Conservation (phyloP, 2,888 invertebrate species). For the Drosophila lacicola region DNA sequence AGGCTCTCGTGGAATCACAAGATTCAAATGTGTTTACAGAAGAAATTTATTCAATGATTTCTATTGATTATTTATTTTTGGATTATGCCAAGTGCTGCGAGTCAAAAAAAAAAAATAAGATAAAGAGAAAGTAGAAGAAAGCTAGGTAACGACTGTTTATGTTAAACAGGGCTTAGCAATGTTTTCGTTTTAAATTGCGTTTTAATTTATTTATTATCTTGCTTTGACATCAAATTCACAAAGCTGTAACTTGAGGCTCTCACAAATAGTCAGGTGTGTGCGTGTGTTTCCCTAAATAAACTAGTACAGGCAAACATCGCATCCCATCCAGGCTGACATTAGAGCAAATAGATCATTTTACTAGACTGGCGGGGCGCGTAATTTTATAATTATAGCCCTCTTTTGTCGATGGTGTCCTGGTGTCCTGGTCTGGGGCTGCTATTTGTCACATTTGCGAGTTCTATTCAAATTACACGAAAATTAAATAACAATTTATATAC, state of each 20-base stretch:
- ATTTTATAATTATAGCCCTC: constrained; percentile 10
- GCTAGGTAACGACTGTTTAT: not conserved
- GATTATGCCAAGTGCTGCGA: not conserved
- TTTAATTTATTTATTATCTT: constrained; percentile 16
- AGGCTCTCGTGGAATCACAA: not conserved
- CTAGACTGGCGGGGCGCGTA: not conserved
- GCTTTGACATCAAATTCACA: constrained; percentile 13
- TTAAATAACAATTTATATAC: constrained; percentile 59
- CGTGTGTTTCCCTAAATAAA: constrained; percentile 1
- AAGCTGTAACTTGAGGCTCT: not conserved
- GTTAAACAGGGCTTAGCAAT: not conserved
- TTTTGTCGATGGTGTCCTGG: not conserved
- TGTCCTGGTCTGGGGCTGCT: constrained; percentile 9
- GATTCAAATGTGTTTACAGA: constrained; percentile 1
- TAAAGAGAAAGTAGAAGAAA: too few relatives aligned
- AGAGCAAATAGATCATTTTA: constrained; percentile 9
- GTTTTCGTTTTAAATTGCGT: constrained; percentile 8
- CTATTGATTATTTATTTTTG: constrained; percentile 3
- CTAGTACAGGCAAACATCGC: not conserved
- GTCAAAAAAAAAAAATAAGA: not conserved
- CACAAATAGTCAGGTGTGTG: not conserved
- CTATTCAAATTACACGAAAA: constrained; percentile 55
- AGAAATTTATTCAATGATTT: constrained; percentile 1
- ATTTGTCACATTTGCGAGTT: constrained; percentile 31
- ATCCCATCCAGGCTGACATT: not conserved